Evolutionary conservation across 2,113 vertebrate species (phyloP).

Genomic region (Buteo buteo): DNA sequence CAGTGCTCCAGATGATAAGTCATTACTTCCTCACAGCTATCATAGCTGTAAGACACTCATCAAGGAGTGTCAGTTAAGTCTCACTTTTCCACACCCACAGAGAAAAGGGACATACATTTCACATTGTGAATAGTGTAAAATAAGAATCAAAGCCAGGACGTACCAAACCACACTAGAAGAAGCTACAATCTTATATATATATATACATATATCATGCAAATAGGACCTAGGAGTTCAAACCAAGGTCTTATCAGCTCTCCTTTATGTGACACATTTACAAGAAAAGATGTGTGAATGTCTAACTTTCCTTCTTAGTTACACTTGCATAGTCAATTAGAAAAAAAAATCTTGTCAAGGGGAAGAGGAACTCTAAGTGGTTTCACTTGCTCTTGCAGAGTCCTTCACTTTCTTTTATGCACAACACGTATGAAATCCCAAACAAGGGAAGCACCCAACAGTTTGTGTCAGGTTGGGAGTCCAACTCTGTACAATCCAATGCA

Average conservation of each 20-base stretch:
- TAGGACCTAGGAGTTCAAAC: not conserved
- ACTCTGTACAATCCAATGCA: not conserved
- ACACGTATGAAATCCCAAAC: not conserved
- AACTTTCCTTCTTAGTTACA: not conserved
- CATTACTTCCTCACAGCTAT: constrained; percentile 13
- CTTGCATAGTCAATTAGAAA: not conserved
- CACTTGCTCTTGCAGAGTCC: not conserved
- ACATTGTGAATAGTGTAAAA: not conserved
- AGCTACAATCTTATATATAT: not conserved
- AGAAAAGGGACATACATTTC: not conserved
- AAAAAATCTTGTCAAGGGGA: not conserved
- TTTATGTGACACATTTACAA: not conserved
- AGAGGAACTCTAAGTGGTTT: not conserved
- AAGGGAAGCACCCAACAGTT: not conserved
- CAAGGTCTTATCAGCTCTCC: not conserved
- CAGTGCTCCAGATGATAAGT: not conserved
- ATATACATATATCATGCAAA: not conserved
- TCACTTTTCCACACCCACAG: not conserved
- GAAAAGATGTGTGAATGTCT: not conserved
- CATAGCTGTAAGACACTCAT: not conserved
- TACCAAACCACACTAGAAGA: not conserved
- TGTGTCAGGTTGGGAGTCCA: not conserved
- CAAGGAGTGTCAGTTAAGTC: not conserved
- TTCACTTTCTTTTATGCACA: not conserved
- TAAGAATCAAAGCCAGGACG: not conserved